Conservation (phyloP, 2,797 vertebrate genomes). For the Tinamus major region DNA sequence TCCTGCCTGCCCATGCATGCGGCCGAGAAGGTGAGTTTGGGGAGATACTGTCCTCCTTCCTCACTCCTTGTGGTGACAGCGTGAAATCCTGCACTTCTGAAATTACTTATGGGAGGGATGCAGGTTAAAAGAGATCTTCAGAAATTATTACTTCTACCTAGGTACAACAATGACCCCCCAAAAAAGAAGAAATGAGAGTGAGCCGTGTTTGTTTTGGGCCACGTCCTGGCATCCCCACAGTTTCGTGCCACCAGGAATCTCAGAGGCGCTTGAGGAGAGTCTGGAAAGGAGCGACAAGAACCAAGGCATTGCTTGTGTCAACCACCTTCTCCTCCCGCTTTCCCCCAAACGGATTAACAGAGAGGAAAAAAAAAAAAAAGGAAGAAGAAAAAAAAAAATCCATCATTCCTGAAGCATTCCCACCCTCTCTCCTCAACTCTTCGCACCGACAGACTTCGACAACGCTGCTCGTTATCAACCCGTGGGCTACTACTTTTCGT, state of each 20-base stretch:
- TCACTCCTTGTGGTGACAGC: background rate
- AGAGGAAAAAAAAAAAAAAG: background rate
- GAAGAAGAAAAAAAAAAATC: background rate
- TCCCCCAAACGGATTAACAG: too few species aligned
- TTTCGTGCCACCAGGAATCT: background rate
- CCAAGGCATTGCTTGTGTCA: background rate
- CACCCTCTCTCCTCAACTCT: background rate
- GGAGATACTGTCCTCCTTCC: background rate
- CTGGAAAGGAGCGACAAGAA: conserved; percentile 14
- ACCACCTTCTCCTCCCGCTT: too few species aligned
- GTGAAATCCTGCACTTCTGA: background rate
- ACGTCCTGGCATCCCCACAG: background rate
- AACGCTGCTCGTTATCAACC: background rate
- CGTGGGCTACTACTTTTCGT: background rate
- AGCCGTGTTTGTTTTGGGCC: background rate
- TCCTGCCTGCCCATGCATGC: conserved; percentile 11
- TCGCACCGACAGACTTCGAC: background rate
- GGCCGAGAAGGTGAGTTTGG: background rate
- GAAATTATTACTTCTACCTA: background rate
- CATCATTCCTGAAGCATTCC: background rate
- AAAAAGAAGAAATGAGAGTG: background rate
- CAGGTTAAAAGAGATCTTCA: background rate
- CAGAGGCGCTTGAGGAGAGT: background rate
- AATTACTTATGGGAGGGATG: background rate
- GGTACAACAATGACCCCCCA: background rate